Evolutionary conservation across 2,888 invertebrate genomes (phyloP).

Genomic region (Aromia moschata): DNA sequence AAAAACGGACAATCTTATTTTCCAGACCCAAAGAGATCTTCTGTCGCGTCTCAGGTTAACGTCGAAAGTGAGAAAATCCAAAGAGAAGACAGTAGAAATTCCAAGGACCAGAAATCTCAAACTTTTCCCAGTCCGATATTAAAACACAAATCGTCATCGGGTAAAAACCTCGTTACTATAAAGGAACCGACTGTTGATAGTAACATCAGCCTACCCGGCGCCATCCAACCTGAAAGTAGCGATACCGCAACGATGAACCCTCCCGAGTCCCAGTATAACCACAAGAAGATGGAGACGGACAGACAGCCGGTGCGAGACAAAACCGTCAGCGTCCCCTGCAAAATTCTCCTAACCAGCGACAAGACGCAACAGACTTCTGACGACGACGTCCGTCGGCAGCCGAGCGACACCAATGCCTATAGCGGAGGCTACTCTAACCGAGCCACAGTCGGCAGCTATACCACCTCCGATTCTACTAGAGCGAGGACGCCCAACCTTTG

Average conservation of each 20-base stretch:
- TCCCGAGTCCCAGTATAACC: background rate
- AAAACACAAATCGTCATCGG: slow-evolving; percentile 1
- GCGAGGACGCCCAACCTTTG: background rate
- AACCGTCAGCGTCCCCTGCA: background rate
- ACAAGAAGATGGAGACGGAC: background rate
- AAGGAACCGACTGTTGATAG: background rate
- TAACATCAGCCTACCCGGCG: background rate
- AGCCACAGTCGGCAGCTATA: background rate
- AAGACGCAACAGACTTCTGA: slow-evolving; percentile 41
- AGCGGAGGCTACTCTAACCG: background rate
- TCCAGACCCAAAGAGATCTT: background rate
- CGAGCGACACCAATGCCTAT: background rate
- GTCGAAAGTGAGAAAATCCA: background rate
- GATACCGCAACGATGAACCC: background rate
- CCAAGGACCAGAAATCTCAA: background rate
- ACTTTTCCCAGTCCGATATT: background rate
- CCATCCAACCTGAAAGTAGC: background rate
- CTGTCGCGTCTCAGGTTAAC: background rate
- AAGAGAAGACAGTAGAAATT: background rate
- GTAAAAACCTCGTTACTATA: background rate
- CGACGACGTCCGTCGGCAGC: slow-evolving; percentile 28
- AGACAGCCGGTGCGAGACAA: background rate
- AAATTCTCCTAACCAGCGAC: slow-evolving; percentile 25
- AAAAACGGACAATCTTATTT: too few relatives aligned
- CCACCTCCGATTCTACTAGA: background rate